These are phyloP conservation scores for Corythornis cristatus DNA, from an alignment of 2,113 vertebrate species.

Conservation along the genomic window DNA sequence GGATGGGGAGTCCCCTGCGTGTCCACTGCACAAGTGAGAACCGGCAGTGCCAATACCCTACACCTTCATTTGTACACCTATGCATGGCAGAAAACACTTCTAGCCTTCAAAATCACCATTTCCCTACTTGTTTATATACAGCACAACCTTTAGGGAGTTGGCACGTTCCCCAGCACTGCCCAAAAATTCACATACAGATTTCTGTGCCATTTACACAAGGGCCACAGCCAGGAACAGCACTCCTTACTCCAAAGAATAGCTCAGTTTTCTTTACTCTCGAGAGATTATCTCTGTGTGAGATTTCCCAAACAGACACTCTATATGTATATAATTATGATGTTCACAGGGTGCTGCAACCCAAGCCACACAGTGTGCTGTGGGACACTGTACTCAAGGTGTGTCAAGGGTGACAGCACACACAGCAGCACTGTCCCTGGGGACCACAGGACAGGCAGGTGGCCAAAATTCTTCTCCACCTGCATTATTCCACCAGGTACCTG, in stretches of 20 bases:
- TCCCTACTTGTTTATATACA: not conserved
- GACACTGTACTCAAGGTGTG: rapidly evolving
- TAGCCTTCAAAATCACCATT: not conserved
- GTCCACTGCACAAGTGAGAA: not conserved
- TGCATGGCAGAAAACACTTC: not conserved
- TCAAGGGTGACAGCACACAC: rapidly evolving
- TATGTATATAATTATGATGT: rapidly evolving
- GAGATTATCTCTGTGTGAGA: not conserved
- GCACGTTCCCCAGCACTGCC: not conserved
- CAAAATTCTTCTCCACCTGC: not conserved
- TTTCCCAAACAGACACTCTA: not conserved
- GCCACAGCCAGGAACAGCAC: not conserved
- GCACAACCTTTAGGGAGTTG: not conserved
- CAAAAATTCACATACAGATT: not conserved
- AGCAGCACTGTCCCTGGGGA: not conserved
- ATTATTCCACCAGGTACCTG: not conserved
- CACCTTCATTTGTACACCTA: rapidly evolving
- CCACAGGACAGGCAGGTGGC: not conserved
- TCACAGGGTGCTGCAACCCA: not conserved
- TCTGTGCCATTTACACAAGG: not conserved
- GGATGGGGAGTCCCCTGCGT: rapidly evolving
- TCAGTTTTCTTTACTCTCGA: not conserved
- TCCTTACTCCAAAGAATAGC: not conserved
- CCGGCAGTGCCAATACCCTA: not conserved
- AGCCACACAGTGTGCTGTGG: rapidly evolving